Evolutionary conservation across 1,140 invertebrate species (phyloP), one percentile per base, ranked within the genome.

Genomic region (Sesamia nonagrioides): DNA sequence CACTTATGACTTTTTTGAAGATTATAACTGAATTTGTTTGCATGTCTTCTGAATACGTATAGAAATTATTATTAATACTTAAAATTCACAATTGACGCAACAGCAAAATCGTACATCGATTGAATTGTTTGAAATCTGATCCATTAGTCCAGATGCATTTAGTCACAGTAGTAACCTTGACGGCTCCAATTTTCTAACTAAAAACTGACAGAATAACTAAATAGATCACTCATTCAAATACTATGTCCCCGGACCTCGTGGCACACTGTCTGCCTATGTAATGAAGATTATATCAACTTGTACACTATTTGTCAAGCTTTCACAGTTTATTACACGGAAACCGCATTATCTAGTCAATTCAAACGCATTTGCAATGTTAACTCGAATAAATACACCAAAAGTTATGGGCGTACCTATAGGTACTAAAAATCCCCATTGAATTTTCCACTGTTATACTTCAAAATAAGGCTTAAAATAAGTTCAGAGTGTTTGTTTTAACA

Each of bases 271-370:
- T 42, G 37, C 60, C 60, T 63, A 63, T 63, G n/a, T 42, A 42
- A 63, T 63, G 60, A 63, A 18, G 60, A 63, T 18, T 40, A 48
- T 68, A 48, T 48, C 18, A 8, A 42, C 63, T 68, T 68, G 40
- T 50, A 48, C 42, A 48, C 6, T 74, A 60, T 74, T 74, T 74
- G 72, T 60, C 54, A 45, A 60, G 72, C 72, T 74, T 74, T 74
- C 37, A 42, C 54, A 60, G 18, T 60, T 33, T 60, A 60, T 9
- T 33, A 58, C 52, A 17, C 54, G 56, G 72, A 74, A 74, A 60
- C 40, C 18, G 6, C 40, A 74, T 74, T 74, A 74, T 33, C 37
- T 27, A 74, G 50, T 9, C 33, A 61, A 37, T 17, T 61, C 37
- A 61, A 61, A 13, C 45, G 15, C 54, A 68, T 60, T 60, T 15